phyloP scores from a whole-genome alignment of 2,113 vertebrate genomes.

The Bos javanicus region DNA sequence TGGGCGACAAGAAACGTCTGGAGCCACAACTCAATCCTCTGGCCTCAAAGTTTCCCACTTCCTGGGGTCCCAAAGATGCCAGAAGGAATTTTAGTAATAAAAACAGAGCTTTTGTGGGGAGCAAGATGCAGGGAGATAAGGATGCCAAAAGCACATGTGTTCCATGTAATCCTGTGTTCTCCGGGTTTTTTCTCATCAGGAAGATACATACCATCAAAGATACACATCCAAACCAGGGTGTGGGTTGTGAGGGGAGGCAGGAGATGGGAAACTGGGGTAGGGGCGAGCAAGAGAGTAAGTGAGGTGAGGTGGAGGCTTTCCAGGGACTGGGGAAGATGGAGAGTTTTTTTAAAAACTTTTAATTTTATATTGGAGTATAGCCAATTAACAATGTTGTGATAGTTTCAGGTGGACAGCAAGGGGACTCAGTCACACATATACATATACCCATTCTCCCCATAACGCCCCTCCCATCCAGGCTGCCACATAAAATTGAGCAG shows the following conservation, averaged over 20 bases:
- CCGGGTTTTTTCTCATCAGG: not conserved
- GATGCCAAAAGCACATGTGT: not conserved
- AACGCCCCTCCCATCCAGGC: not conserved
- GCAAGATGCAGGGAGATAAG: not conserved
- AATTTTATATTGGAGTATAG: not conserved
- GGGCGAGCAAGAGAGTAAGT: rapidly evolving
- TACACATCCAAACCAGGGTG: too few relatives aligned
- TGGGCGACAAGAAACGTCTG: not conserved
- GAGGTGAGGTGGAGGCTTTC: not conserved
- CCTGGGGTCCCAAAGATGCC: not conserved
- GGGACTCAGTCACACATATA: not conserved
- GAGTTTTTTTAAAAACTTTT: not conserved
- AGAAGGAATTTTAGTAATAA: not conserved
- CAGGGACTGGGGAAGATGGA: not conserved
- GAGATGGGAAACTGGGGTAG: rapidly evolving
- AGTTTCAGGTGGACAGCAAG: not conserved
- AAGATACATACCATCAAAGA: not conserved
- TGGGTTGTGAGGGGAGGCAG: not conserved
- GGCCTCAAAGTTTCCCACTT: not conserved
- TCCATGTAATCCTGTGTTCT: not conserved
- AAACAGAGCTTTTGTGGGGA: not conserved
- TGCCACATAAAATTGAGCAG: not conserved
- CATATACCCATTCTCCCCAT: not conserved
- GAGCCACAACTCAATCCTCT: not conserved
- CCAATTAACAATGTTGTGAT: not conserved